Evolutionary conservation across 2,113 vertebrate species (phyloP).

Genomic region (Tretioscincus oriximinensis): DNA sequence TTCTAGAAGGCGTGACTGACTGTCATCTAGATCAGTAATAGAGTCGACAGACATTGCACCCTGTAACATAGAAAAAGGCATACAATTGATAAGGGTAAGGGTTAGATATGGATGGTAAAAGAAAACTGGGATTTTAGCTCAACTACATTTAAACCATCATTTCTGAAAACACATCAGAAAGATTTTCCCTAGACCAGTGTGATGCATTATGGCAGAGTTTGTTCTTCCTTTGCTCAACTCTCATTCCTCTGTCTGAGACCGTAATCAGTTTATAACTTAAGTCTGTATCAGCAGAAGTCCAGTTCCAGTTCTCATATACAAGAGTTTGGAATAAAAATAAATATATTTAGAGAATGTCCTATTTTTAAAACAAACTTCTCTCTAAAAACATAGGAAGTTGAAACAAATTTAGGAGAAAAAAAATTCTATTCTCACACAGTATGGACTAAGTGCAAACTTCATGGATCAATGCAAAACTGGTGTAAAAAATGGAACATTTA

Average conservation of each 20-base stretch:
- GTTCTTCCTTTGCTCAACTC: no score
- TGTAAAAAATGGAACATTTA: not conserved
- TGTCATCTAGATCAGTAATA: conserved; percentile 97
- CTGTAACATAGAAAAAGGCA: conserved; percentile 69
- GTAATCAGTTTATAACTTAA: no score
- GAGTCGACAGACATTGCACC: conserved; percentile 98
- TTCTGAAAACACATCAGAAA: not conserved
- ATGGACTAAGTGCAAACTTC: not conserved
- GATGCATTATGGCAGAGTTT: no score
- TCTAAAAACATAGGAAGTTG: not conserved
- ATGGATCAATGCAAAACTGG: not conserved
- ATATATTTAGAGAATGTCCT: not conserved
- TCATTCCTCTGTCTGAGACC: no score
- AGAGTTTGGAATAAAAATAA: not conserved
- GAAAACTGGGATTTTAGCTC: not conserved
- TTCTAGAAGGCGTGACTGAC: conserved; percentile 91
- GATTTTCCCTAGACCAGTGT: not conserved
- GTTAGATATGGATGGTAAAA: not conserved
- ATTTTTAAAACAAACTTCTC: not conserved
- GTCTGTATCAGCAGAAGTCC: no score
- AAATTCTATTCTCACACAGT: not conserved
- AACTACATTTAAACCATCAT: not conserved
- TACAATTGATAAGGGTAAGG: no score
- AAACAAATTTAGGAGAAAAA: no score
- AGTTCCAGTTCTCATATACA: not conserved